Base-by-base conservation (phyloP, 2,888 invertebrate genomes). In the Willowsia nigromaculata region DNA sequence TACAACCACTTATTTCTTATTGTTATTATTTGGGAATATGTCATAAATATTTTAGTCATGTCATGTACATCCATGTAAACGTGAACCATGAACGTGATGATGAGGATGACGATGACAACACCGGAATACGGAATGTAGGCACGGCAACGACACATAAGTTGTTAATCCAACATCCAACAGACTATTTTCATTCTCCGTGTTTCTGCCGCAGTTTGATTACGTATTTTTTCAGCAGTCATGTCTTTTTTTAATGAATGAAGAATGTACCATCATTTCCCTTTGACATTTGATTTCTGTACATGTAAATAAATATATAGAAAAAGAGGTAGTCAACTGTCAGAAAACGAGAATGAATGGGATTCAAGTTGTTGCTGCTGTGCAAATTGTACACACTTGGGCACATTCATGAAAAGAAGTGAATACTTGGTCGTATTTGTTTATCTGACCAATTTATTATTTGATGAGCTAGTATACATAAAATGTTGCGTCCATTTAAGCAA, bases 261-360 rank as follows among this genome's bases (percentile, higher is more conserved):
- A 78, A 78, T 59, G 84, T 43, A 59, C 59, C 30, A 65, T 82
- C 53, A 50, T 71, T 59, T 25, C 85, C 85, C 50, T 62, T 81
- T 78, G 78, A 85, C 78, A 78, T 78, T 65, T n/a, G n/a, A n/a
- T n/a, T 76, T 85, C 15, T 84, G 9, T 59, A 25, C 56, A 5
- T 25, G 22, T 65, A 18, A 65, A 71, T 30, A n/a, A n/a, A n/a
- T n/a, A n/a, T n/a, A 13, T 37, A 71, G 65, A 78, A 78, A 78
- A 85, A 78, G 65, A 83, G 85, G 85, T 22, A 85, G 65, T 76
- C 85, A 78, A 65, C 85, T 85, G 85, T 85, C 85, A 85, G 65
- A 65, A 62, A 59, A 78, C 33, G 43, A 85, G 25, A 85, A 84
- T 85, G 78, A 85, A 85, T 85, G 85, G 25, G 85, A 78, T 15